These are phyloP conservation scores for Brachyistius frenatus DNA, from an alignment of 2,113 vertebrate species.

Conservation along the genomic window DNA sequence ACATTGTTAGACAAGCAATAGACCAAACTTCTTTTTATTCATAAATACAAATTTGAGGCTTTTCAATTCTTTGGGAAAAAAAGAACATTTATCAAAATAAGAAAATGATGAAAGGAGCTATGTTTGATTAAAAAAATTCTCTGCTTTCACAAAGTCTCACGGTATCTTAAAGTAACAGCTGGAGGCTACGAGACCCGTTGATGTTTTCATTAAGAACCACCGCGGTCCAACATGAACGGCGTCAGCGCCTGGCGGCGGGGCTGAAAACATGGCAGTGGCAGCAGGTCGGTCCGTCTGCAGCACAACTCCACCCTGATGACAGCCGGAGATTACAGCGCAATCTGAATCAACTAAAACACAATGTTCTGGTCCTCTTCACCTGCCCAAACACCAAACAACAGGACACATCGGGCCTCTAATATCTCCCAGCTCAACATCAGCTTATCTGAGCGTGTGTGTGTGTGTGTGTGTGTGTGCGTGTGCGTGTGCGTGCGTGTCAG, in stretches of 20 bases:
- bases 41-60: constrained; percentile 51
- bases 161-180: constrained; percentile 36
- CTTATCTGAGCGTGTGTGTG: constrained; percentile 9
- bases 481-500: no score
- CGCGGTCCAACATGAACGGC: background rate
- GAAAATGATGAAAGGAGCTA: constrained; percentile 13
- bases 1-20: constrained; percentile 27
- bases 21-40: constrained; percentile 55
- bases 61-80: constrained; percentile 23
- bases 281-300: background rate
- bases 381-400: constrained; percentile 18
- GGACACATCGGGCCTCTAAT: constrained; percentile 12
- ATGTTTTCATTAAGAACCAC: constrained; percentile 17
- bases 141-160: constrained; percentile 37
- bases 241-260: constrained; percentile 15
- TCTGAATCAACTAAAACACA: background rate
- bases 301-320: constrained; percentile 11
- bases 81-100: constrained; percentile 37
- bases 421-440: constrained; percentile 6
- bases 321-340: background rate
- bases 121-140: constrained; percentile 30
- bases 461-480: constrained; percentile 5
- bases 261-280: constrained; percentile 56
- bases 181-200: constrained; percentile 11
- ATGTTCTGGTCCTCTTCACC: background rate